A percentile compares a stretch with the other conserved stretches of the same genome.
phyloP scores from a whole-genome alignment of 2,113 vertebrate genomes.

The Oncorhynchus kisutch region DNA sequence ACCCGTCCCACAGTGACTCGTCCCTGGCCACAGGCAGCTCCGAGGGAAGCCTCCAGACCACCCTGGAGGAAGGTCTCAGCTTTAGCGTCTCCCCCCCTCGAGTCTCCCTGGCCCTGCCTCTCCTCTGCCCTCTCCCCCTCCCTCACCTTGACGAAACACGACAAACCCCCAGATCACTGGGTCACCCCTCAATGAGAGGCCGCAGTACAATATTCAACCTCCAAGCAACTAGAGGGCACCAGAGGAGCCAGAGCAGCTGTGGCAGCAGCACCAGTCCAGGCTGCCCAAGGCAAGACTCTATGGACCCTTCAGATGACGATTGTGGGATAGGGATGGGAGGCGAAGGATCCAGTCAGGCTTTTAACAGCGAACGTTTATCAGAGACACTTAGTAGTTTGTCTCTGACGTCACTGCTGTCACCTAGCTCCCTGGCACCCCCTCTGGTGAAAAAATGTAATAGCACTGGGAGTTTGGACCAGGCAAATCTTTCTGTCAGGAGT shows the following conservation, averaged over 20 bases:
- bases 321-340: constrained; percentile 64
- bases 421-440: constrained; percentile 58
- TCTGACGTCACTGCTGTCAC: constrained; percentile 83
- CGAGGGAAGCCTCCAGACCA: constrained; percentile 83
- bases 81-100: constrained; percentile 77
- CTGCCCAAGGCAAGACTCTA: constrained; percentile 82
- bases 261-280: constrained; percentile 81
- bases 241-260: constrained; percentile 87
- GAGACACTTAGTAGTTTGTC: constrained; percentile 91
- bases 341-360: constrained; percentile 60
- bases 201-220: constrained; percentile 61
- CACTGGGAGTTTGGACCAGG: constrained; percentile 82
- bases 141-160: constrained; percentile 24
- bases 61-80: constrained; percentile 82
- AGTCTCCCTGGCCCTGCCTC: constrained; percentile 61
- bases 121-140: constrained; percentile 54
- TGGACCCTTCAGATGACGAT: constrained; percentile 86
- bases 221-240: constrained; percentile 79
- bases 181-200: constrained; percentile 39
- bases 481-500: constrained; percentile 42
- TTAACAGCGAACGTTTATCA: constrained; percentile 80
- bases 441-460: constrained; percentile 87
- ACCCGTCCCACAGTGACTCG: constrained; percentile 78
- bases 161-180: constrained; percentile 24
- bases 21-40: constrained; percentile 82